These are phyloP conservation scores for Thunnus maccoyii DNA, from an alignment of 2,113 vertebrate genomes.

Conservation along the genomic window DNA sequence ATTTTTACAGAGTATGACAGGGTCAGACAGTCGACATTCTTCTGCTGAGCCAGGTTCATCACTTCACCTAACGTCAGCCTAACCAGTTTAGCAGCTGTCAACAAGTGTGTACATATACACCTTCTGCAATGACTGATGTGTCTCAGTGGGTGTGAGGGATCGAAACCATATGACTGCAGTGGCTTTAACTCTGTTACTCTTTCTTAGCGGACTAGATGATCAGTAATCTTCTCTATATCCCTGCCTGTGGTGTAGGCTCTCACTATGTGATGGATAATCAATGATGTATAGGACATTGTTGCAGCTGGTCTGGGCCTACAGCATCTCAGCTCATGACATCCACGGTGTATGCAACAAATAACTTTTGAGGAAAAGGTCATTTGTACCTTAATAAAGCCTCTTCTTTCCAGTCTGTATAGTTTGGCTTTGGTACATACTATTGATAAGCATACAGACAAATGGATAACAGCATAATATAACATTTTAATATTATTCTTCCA, in stretches of 20 bases:
- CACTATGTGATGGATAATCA: slow-evolving; percentile 53
- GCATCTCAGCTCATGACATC: slow-evolving; percentile 17
- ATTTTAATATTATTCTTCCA: neutral
- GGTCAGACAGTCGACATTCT: slow-evolving; percentile 15
- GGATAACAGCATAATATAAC: neutral
- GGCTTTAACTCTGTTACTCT: slow-evolving; percentile 19
- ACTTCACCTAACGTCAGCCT: neutral
- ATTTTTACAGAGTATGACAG: neutral
- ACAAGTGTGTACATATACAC: neutral
- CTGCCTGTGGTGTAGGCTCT: slow-evolving; percentile 4
- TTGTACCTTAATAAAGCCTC: neutral
- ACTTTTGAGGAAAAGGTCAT: neutral
- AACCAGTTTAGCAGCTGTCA: neutral
- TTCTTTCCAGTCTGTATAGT: neutral
- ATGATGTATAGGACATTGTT: slow-evolving; percentile 7
- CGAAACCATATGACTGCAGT: slow-evolving; percentile 17
- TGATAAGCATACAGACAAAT: neutral
- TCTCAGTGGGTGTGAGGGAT: slow-evolving; percentile 1
- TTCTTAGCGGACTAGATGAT: slow-evolving; percentile 21
- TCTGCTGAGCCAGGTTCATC: neutral
- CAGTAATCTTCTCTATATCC: slow-evolving; percentile 12
- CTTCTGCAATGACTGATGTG: slow-evolving; percentile 5
- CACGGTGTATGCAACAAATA: neutral
- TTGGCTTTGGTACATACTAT: neutral
- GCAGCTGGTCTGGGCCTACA: slow-evolving; percentile 3